Conservation (phyloP, 2,113 vertebrate genomes). For the Leucosticte australis region DNA sequence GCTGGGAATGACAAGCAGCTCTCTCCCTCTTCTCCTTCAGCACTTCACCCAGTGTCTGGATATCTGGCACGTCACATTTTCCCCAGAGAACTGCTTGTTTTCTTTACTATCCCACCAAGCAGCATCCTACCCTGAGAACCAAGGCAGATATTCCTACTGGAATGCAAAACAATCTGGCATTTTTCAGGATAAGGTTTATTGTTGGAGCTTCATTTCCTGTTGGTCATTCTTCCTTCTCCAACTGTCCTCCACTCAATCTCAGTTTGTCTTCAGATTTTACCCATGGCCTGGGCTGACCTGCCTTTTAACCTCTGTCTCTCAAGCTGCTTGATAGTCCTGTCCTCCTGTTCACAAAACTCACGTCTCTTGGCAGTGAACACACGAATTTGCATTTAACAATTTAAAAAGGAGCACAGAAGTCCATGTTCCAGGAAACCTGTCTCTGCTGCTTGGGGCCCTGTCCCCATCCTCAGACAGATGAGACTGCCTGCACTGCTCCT, state of each 20-base stretch:
- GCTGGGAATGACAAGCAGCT: background rate
- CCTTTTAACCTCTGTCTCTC: background rate
- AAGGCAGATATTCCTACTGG: slow-evolving; percentile 2
- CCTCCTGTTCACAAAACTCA: background rate
- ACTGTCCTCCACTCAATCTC: background rate
- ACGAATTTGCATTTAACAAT: background rate
- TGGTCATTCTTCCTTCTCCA: background rate
- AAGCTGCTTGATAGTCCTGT: background rate
- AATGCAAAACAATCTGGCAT: slow-evolving; percentile 58
- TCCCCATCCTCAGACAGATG: background rate
- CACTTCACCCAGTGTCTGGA: background rate
- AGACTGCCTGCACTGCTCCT: background rate
- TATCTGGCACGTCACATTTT: background rate
- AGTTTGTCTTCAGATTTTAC: slow-evolving; percentile 12
- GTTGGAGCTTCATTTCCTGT: slow-evolving; percentile 56
- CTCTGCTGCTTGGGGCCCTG: background rate
- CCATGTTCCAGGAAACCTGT: background rate
- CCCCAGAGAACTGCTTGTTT: slow-evolving; percentile 31
- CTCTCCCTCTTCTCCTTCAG: background rate
- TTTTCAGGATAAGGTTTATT: slow-evolving; percentile 51
- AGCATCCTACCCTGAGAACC: slow-evolving; percentile 31
- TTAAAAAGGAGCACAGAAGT: background rate
- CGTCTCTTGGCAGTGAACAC: background rate
- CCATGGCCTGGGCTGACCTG: slow-evolving; percentile 46
- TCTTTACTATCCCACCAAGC: background rate